A percentile compares a stretch with the other conserved stretches of the same genome.
Evolutionary conservation across 2,797 vertebrate genomes (phyloP).

Genomic region (Squalus acanthias): DNA sequence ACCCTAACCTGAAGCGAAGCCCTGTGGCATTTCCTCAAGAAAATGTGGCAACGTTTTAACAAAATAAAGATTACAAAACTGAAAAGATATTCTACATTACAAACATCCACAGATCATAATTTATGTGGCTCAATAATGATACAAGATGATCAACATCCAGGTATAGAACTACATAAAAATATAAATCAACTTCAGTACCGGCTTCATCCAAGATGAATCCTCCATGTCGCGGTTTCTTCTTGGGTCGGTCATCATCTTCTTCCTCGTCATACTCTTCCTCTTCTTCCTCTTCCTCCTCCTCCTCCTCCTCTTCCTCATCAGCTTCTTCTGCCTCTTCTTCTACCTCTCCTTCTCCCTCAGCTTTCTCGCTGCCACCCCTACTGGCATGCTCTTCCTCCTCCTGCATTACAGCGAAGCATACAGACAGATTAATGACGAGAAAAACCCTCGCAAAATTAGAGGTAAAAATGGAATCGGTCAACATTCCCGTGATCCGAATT

Average conservation of each 20-base stretch:
- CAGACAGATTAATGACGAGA: background rate
- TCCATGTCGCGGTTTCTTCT: conserved; percentile 80
- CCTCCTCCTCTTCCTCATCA: conserved; percentile 85
- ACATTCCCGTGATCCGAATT: background rate
- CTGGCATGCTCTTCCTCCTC: conserved; percentile 66
- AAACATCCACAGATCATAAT: background rate
- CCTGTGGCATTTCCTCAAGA: background rate
- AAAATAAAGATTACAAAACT: background rate
- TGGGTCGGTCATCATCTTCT: conserved; percentile 77
- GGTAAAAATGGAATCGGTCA: background rate
- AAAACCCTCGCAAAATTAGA: background rate
- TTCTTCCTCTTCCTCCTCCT: conserved; percentile 86
- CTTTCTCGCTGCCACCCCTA: conserved; percentile 77
- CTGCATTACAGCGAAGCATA: conserved; percentile 45
- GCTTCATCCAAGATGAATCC: conserved; percentile 91
- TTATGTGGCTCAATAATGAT: background rate
- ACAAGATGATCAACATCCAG: background rate
- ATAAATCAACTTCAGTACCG: conserved; percentile 56
- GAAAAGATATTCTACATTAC: background rate
- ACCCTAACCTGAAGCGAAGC: background rate
- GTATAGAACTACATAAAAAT: background rate
- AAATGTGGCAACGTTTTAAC: background rate
- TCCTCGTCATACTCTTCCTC: conserved; percentile 87
- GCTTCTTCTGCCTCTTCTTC: conserved; percentile 78
- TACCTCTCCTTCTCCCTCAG: conserved; percentile 74